Conservation (phyloP, 2,888 invertebrate genomes). For the Hanleya hanleyi region DNA sequence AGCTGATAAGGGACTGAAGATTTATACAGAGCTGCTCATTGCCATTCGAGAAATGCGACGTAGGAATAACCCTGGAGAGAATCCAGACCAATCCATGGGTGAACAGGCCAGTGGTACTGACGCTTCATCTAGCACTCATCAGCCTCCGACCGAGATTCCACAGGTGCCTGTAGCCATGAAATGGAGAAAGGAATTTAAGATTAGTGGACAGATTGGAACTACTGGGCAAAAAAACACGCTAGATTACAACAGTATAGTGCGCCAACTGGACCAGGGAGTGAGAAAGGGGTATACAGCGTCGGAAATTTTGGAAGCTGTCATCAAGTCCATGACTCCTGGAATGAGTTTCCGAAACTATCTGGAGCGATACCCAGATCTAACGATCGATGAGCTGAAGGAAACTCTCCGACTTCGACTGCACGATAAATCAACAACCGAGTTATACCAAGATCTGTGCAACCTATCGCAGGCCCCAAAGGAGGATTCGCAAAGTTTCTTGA, state of each 20-base stretch:
- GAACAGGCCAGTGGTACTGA: too few species aligned
- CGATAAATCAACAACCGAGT: conserved; percentile 19
- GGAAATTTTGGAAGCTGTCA: background rate
- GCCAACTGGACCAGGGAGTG: background rate
- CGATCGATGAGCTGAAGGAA: background rate
- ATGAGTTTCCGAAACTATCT: too few species aligned
- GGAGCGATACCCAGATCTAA: background rate
- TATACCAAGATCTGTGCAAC: conserved; percentile 16
- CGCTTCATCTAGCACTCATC: too few species aligned
- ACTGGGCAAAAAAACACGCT: background rate
- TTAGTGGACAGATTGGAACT: conserved; percentile 4
- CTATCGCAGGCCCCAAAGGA: conserved; percentile 10
- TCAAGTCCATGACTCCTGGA: too few species aligned
- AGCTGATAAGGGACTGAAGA: background rate
- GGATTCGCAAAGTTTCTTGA: conserved; percentile 11
- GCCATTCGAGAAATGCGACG: too few species aligned
- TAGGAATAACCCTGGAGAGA: too few species aligned
- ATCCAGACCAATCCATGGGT: too few species aligned
- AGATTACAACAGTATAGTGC: background rate
- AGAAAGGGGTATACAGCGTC: background rate
- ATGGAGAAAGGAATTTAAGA: background rate
- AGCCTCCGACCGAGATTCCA: too few species aligned
- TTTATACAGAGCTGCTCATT: background rate
- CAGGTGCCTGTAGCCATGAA: too few species aligned
- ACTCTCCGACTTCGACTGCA: conserved; percentile 11